Evolutionary conservation across 2,113 vertebrate species (phyloP), one percentile per base, ranked within the genome.

Genomic region (Callorhinus ursinus): DNA sequence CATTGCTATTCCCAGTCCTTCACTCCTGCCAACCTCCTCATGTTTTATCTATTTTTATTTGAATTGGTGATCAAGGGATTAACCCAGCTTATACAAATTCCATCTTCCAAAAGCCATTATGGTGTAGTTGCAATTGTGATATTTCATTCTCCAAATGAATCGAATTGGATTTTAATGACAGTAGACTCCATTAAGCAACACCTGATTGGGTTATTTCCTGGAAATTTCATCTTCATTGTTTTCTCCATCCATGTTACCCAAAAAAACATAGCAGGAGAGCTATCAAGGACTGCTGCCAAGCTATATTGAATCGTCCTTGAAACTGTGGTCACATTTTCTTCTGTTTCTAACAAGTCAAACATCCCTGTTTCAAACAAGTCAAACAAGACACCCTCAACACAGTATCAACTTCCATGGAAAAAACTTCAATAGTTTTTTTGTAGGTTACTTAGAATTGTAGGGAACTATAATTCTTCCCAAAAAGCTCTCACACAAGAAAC

Each of bases 1-100:
- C n/a, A 39, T 8, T 71, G 72, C 81, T 94, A 74, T 90, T 95
- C 94, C 90, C 94, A 88, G 90, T 22, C 49, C 88, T 93, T 90
- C 57, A 4, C 24, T 72, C 55, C 88, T 97, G 98, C 98, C 98
- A 98, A 89, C 84, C 65, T 86, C 93, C 84, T 98, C 96, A 96
- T 98, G 98, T 98, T 98, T 98, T 98, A 97, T 98, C 96, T 93
- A 97, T 97, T 98, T 98, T 98, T 97, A 98, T 98, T 98, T 97
- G 96, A 97, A 97, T 96, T 97, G 96, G 96, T 96, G 94, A 97
- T 98, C 96, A 93, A 98, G 97, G 97, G 95, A 98, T 97, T 98
- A 96, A 90, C 95, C 95, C 90, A 97, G 63, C 26, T 94, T 93
- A 97, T 93, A 96, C 87, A 98, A 95, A 96, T 96, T 82, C 77